A percentile compares a stretch with the other conserved stretches of the same genome.
phyloP scores from a whole-genome alignment of 92 coral and sea anemone species.

The Heliopora coerulea region DNA sequence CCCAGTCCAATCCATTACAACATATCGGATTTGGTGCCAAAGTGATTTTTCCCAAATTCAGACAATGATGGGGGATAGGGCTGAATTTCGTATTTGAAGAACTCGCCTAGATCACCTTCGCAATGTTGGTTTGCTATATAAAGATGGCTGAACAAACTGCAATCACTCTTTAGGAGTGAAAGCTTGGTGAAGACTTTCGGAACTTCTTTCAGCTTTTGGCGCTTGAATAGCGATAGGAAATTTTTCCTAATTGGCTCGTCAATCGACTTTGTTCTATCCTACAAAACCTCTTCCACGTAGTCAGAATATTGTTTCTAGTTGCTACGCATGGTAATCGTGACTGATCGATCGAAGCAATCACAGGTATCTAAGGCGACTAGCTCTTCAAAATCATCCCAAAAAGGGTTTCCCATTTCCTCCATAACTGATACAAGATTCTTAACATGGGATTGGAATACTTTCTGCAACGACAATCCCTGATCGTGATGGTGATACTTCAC shows the following conservation, averaged over 20 bases:
- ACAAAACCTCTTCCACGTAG: too few species aligned
- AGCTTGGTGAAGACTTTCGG: conserved; percentile 36
- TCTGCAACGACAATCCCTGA: too few species aligned
- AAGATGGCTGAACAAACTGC: conserved; percentile 50
- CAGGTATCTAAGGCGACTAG: too few species aligned
- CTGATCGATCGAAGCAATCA: too few species aligned
- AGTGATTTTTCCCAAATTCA: conserved; percentile 46
- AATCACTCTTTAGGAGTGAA: conserved; percentile 38
- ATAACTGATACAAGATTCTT: too few species aligned
- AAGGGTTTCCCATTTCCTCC: too few species aligned
- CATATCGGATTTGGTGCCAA: conserved; percentile 44
- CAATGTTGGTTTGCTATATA: conserved; percentile 46
- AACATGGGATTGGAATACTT: too few species aligned
- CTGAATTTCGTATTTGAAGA: conserved; percentile 52
- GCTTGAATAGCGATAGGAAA: conserved; percentile 47
- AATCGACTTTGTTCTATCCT: conserved; percentile 29
- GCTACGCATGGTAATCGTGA: too few species aligned
- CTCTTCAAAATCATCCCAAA: too few species aligned
- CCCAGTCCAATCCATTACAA: background rate
- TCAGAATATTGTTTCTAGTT: too few species aligned
- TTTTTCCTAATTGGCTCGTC: conserved; percentile 41
- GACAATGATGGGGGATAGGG: conserved; percentile 54
- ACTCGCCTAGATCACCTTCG: conserved; percentile 43
- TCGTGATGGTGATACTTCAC: too few species aligned
- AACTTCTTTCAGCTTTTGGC: conserved; percentile 39